These are phyloP conservation scores for Tarsius wallacei DNA, from an alignment of 2,797 vertebrate species.

Conservation along the genomic window DNA sequence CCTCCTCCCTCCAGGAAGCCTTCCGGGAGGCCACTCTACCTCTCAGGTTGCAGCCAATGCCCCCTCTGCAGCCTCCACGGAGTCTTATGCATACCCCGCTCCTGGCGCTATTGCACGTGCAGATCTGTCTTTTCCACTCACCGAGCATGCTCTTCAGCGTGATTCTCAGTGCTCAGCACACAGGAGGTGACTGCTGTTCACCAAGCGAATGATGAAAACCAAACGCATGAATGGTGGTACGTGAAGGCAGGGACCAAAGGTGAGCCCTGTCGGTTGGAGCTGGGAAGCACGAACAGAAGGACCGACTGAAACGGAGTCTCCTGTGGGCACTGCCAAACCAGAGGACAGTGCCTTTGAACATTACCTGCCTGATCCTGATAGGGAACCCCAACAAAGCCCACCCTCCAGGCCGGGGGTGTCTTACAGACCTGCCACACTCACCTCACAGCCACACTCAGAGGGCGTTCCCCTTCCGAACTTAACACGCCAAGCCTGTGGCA, in stretches of 20 bases:
- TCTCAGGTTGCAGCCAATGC: not conserved
- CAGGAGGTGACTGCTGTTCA: not conserved
- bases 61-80: not conserved
- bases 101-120: not conserved
- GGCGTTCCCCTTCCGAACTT: not conserved
- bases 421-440: not conserved
- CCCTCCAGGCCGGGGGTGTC: not conserved
- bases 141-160: not conserved
- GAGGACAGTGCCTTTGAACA: not conserved
- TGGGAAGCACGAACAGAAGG: not conserved
- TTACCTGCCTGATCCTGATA: not conserved
- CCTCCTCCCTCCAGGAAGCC: not conserved
- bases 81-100: not conserved
- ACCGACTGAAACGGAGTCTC: not conserved
- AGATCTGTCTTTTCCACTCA: not conserved
- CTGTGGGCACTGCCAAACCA: not conserved
- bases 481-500: not conserved
- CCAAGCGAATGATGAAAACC: not conserved
- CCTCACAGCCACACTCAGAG: not conserved
- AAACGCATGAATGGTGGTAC: not conserved
- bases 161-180: not conserved
- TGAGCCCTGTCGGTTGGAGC: not conserved
- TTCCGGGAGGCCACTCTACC: not conserved
- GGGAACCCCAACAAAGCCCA: not conserved
- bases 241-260: not conserved